A percentile compares a stretch with the other conserved stretches of the same genome.
Evolutionary conservation across 1,140 invertebrate genomes (phyloP).

Genomic region (Ephestia elutella): DNA sequence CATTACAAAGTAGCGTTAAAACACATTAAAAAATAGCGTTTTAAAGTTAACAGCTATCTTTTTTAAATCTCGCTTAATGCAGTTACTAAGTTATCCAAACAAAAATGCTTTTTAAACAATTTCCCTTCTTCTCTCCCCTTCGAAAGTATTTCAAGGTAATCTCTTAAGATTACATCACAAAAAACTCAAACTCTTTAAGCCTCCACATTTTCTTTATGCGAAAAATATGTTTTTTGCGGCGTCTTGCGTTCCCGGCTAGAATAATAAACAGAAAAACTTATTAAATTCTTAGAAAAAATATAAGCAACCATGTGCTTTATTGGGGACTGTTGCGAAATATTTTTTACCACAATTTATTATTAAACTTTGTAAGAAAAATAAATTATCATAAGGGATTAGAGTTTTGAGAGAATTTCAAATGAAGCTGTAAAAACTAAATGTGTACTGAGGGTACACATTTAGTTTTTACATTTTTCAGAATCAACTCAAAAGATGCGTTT

Average conservation of each 20-base stretch:
- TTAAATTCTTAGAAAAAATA: conserved; percentile 30
- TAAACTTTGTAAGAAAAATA: background rate
- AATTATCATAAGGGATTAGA: background rate
- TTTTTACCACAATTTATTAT: background rate
- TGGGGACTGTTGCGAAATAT: conserved; percentile 16
- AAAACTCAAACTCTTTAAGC: conserved; percentile 61
- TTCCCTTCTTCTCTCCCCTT: conserved; percentile 39
- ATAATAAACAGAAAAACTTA: conserved; percentile 43
- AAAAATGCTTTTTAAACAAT: conserved; percentile 56
- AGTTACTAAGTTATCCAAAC: conserved; percentile 41
- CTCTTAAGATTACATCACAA: conserved; percentile 55
- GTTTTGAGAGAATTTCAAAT: too few species aligned
- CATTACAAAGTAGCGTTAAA: too few species aligned
- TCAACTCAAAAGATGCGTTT: too few species aligned
- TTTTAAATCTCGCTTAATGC: conserved; percentile 1
- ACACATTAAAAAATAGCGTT: too few species aligned
- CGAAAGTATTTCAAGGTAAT: conserved; percentile 66
- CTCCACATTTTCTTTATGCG: conserved; percentile 56
- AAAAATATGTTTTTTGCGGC: conserved; percentile 36
- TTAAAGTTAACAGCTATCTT: too few species aligned
- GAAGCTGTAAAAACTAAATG: too few species aligned
- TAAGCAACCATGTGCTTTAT: conserved; percentile 15
- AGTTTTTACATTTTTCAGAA: too few species aligned
- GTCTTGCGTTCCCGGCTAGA: conserved; percentile 18
- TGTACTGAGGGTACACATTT: too few species aligned